Evolutionary conservation across 1,140 invertebrate species (phyloP).

Genomic region (Megathymus violae): DNA sequence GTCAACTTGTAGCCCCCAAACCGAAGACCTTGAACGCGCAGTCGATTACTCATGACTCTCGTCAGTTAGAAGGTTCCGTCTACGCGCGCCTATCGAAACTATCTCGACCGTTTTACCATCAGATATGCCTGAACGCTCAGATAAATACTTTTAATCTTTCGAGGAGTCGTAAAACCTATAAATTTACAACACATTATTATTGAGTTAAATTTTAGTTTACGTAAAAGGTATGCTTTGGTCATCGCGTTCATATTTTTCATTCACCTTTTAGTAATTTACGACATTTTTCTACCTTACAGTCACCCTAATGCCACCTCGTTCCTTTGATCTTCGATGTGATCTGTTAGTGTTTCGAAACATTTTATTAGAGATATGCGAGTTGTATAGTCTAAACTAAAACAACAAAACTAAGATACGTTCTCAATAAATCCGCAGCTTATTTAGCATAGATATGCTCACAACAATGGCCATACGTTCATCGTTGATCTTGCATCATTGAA

Average conservation of each 20-base stretch:
- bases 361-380: constrained; percentile 15
- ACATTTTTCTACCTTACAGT: constrained; percentile 28
- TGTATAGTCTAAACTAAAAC: not conserved
- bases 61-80: not conserved
- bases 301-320: constrained; percentile 33
- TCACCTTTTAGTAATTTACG: constrained; percentile 37
- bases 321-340: constrained; percentile 27
- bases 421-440: constrained; percentile 30
- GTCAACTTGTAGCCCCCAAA: constrained; percentile 10
- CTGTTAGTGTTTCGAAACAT: constrained; percentile 15
- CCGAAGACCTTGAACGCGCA: constrained; percentile 21
- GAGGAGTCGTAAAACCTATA: not conserved
- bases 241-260: constrained; percentile 31
- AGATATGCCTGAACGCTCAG: not conserved
- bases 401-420: constrained; percentile 5
- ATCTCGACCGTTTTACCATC: not conserved
- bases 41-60: not conserved
- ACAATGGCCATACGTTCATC: constrained; percentile 48
- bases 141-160: not conserved
- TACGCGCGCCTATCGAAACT: constrained; percentile 1
- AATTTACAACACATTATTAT: not conserved
- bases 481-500: constrained; percentile 42
- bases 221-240: constrained; percentile 27
- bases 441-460: constrained; percentile 25
- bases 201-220: constrained; percentile 10